Percentiles rank a stretch among this genome's conserved stretches.
phyloP scores from a whole-genome alignment of 2,797 vertebrate species.

The Enteromius fasciolatus region DNA sequence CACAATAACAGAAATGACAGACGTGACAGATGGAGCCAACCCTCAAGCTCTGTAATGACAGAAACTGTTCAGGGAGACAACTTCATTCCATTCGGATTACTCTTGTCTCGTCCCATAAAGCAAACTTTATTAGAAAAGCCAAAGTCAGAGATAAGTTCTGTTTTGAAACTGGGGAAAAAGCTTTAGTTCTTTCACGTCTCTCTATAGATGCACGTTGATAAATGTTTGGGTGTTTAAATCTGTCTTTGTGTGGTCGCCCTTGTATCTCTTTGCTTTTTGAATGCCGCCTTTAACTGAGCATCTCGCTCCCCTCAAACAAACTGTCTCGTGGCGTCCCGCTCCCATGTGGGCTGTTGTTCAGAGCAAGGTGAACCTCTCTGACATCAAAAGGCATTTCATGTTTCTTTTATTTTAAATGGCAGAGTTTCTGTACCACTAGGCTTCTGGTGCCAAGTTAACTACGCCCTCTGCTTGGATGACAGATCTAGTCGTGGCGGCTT shows the following conservation, averaged over 20 bases:
- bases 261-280: constrained; percentile 42
- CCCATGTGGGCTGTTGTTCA: constrained; percentile 53
- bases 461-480: constrained; percentile 47
- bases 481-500: constrained; percentile 27
- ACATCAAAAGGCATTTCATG: constrained; percentile 77
- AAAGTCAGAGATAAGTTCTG: constrained; percentile 45
- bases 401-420: constrained; percentile 76
- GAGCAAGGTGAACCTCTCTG: constrained; percentile 67
- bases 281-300: background rate
- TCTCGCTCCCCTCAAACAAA: constrained; percentile 50
- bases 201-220: constrained; percentile 35
- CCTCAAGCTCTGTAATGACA: constrained; percentile 23
- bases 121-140: constrained; percentile 50
- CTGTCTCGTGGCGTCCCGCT: constrained; percentile 53
- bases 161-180: constrained; percentile 20
- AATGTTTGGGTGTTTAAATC: constrained; percentile 25
- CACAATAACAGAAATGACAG: constrained; percentile 49
- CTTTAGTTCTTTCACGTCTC: background rate
- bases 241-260: constrained; percentile 52
- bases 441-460: constrained; percentile 63
- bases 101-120: constrained; percentile 39
- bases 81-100: constrained; percentile 46
- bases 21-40: constrained; percentile 34
- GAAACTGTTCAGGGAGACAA: constrained; percentile 36
- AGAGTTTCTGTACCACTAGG: constrained; percentile 68